A percentile compares a stretch with the other conserved stretches of the same genome.
phyloP scores from a whole-genome alignment of 1,140 invertebrate species.

The Ceratina australensis region DNA sequence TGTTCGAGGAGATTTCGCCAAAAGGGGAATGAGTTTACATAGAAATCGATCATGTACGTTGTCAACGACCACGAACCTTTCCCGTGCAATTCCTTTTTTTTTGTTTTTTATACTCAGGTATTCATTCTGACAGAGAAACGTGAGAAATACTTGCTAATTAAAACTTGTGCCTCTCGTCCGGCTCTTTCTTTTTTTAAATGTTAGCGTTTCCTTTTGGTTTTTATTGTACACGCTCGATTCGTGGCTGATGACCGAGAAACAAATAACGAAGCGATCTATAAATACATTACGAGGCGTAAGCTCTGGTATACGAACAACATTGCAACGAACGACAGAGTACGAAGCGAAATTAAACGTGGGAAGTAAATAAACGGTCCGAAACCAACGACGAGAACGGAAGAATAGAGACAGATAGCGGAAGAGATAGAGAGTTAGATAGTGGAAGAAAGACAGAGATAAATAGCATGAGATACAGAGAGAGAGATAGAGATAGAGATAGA shows the following conservation, averaged over 20 bases:
- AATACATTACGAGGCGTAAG: constrained; percentile 79
- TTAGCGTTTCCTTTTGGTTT: not conserved
- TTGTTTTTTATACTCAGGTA: no score
- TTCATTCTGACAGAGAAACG: no score
- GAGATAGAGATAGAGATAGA: no score
- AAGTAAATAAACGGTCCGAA: constrained; percentile 24
- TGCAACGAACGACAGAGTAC: constrained; percentile 71
- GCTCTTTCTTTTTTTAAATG: no score
- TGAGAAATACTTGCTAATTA: not conserved
- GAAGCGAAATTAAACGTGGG: constrained; percentile 68
- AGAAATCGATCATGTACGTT: constrained; percentile 42
- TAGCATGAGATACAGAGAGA: not conserved
- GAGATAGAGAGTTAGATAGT: not conserved
- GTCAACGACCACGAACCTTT: constrained; percentile 51
- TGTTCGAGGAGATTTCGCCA: constrained; percentile 31
- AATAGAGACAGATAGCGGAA: constrained; percentile 48
- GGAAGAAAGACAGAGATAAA: not conserved
- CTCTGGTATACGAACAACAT: constrained; percentile 76
- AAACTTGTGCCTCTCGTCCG: not conserved
- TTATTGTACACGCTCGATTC: not conserved
- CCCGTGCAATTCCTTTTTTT: not conserved
- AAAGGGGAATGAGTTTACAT: constrained; percentile 39
- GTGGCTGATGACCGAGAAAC: constrained; percentile 53
- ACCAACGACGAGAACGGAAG: constrained; percentile 18
- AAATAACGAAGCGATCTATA: constrained; percentile 75